These are phyloP conservation scores for Ictalurus punctatus DNA, from an alignment of 2,113 vertebrate genomes.

Conservation along the genomic window DNA sequence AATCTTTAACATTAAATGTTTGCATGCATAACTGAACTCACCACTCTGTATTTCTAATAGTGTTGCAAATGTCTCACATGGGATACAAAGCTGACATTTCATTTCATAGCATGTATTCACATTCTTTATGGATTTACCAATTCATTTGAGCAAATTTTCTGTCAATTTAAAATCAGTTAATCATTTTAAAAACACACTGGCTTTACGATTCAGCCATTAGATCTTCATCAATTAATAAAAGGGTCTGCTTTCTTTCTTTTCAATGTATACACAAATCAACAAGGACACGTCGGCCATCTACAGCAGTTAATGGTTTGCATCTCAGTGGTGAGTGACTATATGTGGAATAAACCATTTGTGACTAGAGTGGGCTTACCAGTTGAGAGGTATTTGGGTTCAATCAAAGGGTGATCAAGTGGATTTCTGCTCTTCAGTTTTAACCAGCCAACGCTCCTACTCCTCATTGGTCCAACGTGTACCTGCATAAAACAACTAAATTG, in stretches of 20 bases:
- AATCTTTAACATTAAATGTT: too few relatives aligned
- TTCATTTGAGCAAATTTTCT: neutral
- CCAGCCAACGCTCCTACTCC: slow-evolving; percentile 87
- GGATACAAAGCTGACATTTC: neutral
- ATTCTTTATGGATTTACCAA: neutral
- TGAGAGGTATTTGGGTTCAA: slow-evolving; percentile 94
- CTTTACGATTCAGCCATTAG: neutral
- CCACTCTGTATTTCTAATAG: too few relatives aligned
- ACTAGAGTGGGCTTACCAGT: slow-evolving; percentile 73
- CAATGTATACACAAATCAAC: neutral
- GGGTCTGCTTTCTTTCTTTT: neutral
- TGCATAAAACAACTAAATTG: slow-evolving; percentile 56
- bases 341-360: neutral
- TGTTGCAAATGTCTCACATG: too few relatives aligned
- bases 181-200: neutral
- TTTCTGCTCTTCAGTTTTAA: slow-evolving; percentile 84
- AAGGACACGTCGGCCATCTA: neutral
- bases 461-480: slow-evolving; percentile 94
- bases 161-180: neutral
- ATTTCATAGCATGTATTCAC: neutral
- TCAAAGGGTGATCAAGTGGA: slow-evolving; percentile 84
- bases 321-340: neutral
- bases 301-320: neutral
- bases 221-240: neutral
- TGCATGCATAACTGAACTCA: too few relatives aligned